phyloP scores from a whole-genome alignment of 2,797 vertebrate genomes.

The Phataginus tricuspis region DNA sequence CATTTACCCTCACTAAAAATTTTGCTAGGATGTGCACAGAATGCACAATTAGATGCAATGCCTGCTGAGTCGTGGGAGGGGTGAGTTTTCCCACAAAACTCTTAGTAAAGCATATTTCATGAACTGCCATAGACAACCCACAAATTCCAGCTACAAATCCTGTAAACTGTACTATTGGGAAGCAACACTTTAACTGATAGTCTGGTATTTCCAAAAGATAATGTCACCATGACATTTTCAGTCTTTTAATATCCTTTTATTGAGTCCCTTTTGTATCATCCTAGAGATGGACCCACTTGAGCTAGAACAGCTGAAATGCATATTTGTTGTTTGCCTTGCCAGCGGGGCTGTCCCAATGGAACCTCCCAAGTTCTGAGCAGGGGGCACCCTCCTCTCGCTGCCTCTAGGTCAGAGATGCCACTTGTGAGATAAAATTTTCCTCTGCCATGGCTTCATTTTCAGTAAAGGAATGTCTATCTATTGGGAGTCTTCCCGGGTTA shows the following conservation, averaged over 20 bases:
- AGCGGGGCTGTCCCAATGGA: background rate
- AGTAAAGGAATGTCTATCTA: background rate
- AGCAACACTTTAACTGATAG: constrained; percentile 68
- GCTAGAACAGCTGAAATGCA: constrained; percentile 16
- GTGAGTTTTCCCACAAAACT: background rate
- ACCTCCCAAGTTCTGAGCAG: background rate
- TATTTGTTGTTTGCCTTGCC: constrained; percentile 12
- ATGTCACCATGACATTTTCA: constrained; percentile 82
- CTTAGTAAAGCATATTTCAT: constrained; percentile 26
- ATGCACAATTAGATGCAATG: constrained; percentile 38
- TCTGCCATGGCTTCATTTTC: background rate
- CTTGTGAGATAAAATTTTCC: constrained; percentile 45
- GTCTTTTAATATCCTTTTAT: constrained; percentile 80
- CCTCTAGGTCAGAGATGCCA: background rate
- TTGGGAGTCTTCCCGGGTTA: background rate
- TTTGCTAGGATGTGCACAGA: background rate
- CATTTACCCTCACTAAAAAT: constrained; percentile 41
- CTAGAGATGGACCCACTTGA: constrained; percentile 45
- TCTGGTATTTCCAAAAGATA: constrained; percentile 80
- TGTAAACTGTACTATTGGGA: constrained; percentile 67
- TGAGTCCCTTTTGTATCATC: constrained; percentile 65
- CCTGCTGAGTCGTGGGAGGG: background rate
- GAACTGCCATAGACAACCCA: constrained; percentile 18
- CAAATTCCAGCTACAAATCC: constrained; percentile 70
- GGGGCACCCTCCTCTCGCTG: background rate